phyloP scores from a whole-genome alignment of 30 jellyfish, hydroid and myxozoan genomes.

The Aurelia aurita region DNA sequence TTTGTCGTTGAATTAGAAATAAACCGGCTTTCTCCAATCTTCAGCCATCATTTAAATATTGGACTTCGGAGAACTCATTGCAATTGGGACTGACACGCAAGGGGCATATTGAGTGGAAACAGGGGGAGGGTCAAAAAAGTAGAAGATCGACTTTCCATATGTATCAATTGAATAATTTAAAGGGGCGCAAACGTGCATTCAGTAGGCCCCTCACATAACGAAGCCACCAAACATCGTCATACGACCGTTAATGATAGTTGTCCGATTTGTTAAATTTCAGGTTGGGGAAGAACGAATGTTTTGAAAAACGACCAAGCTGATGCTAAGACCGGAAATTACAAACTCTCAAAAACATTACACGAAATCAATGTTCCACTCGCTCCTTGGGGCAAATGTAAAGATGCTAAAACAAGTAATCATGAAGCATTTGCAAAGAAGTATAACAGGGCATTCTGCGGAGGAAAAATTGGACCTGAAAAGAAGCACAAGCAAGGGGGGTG shows the following conservation, averaged over 20 bases:
- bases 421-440: slow-evolving; percentile 35
- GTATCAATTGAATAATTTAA: too few species aligned
- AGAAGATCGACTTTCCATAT: too few species aligned
- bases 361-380: slow-evolving; percentile 55
- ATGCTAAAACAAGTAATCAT: slow-evolving; percentile 13
- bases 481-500: slow-evolving; percentile 38
- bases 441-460: slow-evolving; percentile 59
- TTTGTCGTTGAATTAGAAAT: too few species aligned
- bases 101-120: too few species aligned
- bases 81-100: too few species aligned
- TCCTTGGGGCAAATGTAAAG: slow-evolving; percentile 55
- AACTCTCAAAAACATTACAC: slow-evolving; percentile 27
- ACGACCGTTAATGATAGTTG: not conserved
- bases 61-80: too few species aligned
- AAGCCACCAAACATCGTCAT: not conserved
- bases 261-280: slow-evolving; percentile 18
- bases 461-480: not conserved
- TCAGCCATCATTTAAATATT: too few species aligned
- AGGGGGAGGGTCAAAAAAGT: too few species aligned
- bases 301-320: slow-evolving; percentile 6
- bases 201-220: too few species aligned
- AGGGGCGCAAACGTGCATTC: too few species aligned
- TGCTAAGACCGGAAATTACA: slow-evolving; percentile 4
- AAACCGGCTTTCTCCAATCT: too few species aligned
- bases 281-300: slow-evolving; percentile 47